Conservation (phyloP, 1,140 invertebrate species). For the Phocides pigmalion region DNA sequence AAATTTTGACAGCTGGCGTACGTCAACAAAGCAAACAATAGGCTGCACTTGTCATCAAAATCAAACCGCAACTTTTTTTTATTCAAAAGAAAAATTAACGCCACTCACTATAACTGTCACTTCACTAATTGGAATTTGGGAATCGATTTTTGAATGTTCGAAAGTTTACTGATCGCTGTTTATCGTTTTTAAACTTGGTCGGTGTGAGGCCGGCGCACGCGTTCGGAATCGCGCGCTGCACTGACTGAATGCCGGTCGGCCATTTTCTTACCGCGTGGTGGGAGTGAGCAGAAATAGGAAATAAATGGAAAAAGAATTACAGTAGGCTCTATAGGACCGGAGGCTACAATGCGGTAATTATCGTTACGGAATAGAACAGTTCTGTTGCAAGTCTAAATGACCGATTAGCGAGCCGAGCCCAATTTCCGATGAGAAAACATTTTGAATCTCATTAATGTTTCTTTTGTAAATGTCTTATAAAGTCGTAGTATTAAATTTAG, state of each 20-base stretch:
- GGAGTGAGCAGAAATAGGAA: slow-evolving; percentile 61
- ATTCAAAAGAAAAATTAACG: slow-evolving; percentile 40
- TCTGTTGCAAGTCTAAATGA: slow-evolving; percentile 25
- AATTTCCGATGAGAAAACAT: slow-evolving; percentile 20
- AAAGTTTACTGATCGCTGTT: slow-evolving; percentile 38
- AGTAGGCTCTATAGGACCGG: slow-evolving; percentile 31
- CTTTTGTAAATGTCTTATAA: not conserved
- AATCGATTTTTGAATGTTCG: slow-evolving; percentile 43
- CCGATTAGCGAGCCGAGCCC: slow-evolving; percentile 16
- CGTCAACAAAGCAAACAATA: slow-evolving; percentile 61
- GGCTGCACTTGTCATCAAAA: slow-evolving; percentile 42
- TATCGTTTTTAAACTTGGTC: slow-evolving; percentile 45
- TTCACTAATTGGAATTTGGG: slow-evolving; percentile 48
- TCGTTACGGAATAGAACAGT: slow-evolving; percentile 26
- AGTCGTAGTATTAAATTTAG: too few species aligned
- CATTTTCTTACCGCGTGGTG: slow-evolving; percentile 63
- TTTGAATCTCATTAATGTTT: slow-evolving; percentile 6
- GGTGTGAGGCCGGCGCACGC: slow-evolving; percentile 50
- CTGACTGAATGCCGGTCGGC: slow-evolving; percentile 56
- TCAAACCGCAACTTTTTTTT: slow-evolving; percentile 17
- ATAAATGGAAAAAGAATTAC: slow-evolving; percentile 61
- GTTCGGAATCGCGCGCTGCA: slow-evolving; percentile 59
- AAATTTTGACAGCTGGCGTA: slow-evolving; percentile 67
- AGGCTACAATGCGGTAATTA: slow-evolving; percentile 35
- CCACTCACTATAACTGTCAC: slow-evolving; percentile 56